Base-by-base conservation (phyloP, 2,113 vertebrate genomes). In the Vimba vimba region DNA sequence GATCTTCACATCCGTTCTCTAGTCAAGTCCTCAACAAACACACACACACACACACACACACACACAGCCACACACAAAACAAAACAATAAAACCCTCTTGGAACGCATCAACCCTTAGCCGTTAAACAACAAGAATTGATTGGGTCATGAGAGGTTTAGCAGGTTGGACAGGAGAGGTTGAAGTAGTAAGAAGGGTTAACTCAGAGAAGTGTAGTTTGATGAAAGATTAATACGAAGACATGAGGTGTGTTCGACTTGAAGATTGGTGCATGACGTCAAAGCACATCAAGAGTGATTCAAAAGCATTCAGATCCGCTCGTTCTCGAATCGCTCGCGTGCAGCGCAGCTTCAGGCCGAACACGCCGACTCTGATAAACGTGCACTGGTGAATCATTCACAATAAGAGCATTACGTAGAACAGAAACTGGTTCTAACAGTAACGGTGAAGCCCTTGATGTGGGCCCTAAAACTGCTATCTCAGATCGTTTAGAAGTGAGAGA, bases 401-500 rank as follows among this genome's bases (percentile, higher is more conserved):
- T 68, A 19, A 33, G 2, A 17, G 33, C 27, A 19, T 85, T 43
- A 66, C 10, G 2, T 43, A 43, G 9, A 75, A 75, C 9, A 75
- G 43, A 50, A 27, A 75, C 2, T 1, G 43, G 17, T 36, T 57
- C 6, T 60, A 12, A 39, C 57, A 19, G 10, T 79, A 62, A 62
- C 57, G 10, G 12, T 25, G 19, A 23, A 62, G 77, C 57, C 36
- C 57, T 79, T 43, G 77, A 79, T 60, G 77, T 60, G 33, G 75
- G 77, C 77, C 33, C 33, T 79, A 79, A 79, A 79, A 59, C 52
- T 79, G 10, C 36, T 10, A 79, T 79, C 33, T 62, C 57, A 75
- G 13, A 73, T 64, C 9, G 52, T 66, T 64, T 55, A 45, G 75
- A 86, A 78, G 75, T 57, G 75, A 52, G 73, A 73, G 19, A 88